Conservation (phyloP, 2,797 vertebrate genomes). For the Chloroceryle inda region DNA sequence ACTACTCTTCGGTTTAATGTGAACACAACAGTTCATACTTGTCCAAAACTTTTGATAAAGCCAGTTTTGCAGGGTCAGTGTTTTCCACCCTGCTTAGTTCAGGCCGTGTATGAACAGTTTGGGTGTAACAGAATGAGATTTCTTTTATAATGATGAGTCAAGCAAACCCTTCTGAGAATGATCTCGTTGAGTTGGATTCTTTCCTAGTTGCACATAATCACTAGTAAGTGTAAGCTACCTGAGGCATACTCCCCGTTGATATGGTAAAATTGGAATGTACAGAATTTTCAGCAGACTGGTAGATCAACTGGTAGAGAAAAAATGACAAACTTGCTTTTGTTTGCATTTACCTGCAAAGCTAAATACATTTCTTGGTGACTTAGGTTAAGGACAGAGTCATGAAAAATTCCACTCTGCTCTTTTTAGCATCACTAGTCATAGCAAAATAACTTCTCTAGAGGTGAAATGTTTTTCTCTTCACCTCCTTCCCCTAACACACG, state of each 20-base stretch:
- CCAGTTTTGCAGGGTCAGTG: background rate
- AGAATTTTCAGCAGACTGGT: background rate
- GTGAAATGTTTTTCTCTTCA: background rate
- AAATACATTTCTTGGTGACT: background rate
- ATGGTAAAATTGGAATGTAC: background rate
- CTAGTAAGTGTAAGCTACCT: background rate
- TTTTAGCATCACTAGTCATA: background rate
- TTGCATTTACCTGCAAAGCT: background rate
- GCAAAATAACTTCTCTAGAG: background rate
- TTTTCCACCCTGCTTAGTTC: background rate
- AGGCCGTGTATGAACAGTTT: background rate
- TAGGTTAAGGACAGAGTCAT: background rate
- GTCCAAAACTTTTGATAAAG: background rate
- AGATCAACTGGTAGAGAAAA: background rate
- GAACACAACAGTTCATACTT: background rate
- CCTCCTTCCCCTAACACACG: background rate
- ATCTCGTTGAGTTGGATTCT: background rate
- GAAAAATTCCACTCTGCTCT: background rate
- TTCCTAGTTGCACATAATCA: background rate
- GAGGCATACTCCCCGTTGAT: background rate
- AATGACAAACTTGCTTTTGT: background rate
- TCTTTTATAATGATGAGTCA: background rate
- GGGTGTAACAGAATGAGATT: background rate
- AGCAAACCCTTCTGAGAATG: background rate
- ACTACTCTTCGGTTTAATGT: background rate